Percentiles rank a stretch among this genome's conserved stretches.
Conservation (phyloP, 2,797 vertebrate species). For the Muscicapa striata region DNA sequence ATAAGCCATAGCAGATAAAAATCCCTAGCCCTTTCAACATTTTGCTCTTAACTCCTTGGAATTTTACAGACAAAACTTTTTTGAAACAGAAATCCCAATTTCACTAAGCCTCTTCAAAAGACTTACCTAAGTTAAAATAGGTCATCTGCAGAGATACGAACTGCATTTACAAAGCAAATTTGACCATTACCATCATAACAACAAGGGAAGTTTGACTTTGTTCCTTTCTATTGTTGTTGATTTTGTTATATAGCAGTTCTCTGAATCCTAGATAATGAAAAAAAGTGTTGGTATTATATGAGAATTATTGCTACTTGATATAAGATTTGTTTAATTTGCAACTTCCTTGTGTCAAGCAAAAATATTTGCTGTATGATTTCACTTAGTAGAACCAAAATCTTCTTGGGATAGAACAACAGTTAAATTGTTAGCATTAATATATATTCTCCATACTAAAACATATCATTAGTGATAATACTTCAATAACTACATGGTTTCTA, state of each 20-base stretch:
- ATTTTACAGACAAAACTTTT: neutral
- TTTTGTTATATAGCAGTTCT: neutral
- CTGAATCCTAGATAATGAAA: neutral
- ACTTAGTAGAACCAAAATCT: neutral
- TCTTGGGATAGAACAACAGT: neutral
- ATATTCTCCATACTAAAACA: neutral
- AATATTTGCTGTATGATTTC: neutral
- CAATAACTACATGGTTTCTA: neutral
- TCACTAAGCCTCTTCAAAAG: neutral
- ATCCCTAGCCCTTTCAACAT: neutral
- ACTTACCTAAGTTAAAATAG: neutral
- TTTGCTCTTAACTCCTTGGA: neutral
- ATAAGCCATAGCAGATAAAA: neutral
- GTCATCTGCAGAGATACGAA: neutral
- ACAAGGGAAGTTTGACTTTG: neutral
- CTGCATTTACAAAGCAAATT: neutral
- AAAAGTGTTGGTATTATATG: neutral
- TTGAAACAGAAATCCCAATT: neutral
- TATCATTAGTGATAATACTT: neutral
- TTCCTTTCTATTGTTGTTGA: neutral
- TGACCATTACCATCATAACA: neutral
- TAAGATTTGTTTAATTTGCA: neutral
- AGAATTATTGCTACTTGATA: neutral
- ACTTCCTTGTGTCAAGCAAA: neutral
- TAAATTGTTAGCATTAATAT: neutral